Evolutionary conservation across 2,888 invertebrate genomes (phyloP).

Genomic region (Tortricodes alternella): DNA sequence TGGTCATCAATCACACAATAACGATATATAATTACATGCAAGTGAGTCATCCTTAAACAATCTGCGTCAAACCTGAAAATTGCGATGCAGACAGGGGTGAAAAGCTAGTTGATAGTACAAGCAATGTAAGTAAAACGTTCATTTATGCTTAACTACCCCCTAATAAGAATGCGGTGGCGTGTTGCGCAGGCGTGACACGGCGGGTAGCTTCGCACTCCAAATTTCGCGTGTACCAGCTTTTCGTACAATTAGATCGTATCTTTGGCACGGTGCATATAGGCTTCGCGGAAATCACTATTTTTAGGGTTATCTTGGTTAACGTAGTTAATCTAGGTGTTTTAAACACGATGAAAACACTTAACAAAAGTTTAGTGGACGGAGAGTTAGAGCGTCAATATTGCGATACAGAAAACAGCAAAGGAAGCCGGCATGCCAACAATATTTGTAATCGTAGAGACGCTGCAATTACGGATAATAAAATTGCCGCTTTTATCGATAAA

Average conservation of each 20-base stretch:
- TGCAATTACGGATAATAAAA: too few species aligned
- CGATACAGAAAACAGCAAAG: too few species aligned
- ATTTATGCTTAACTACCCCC: constrained; percentile 16
- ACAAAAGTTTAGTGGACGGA: too few species aligned
- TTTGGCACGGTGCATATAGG: not conserved
- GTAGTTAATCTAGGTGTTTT: not conserved
- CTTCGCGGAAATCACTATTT: constrained; percentile 8
- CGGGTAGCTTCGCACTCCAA: constrained; percentile 73
- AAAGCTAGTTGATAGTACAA: not conserved
- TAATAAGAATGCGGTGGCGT: constrained; percentile 41
- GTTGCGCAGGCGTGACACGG: constrained; percentile 58
- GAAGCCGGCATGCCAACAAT: too few species aligned
- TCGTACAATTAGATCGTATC: constrained; percentile 73
- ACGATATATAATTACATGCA: too few species aligned
- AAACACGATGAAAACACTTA: not conserved
- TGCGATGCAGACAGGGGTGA: too few species aligned
- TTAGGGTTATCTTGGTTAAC: not conserved
- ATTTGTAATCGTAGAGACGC: too few species aligned
- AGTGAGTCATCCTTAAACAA: too few species aligned
- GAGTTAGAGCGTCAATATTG: too few species aligned
- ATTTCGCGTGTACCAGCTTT: constrained; percentile 69
- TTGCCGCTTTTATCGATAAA: too few species aligned
- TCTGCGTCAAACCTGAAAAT: too few species aligned
- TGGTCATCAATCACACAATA: too few species aligned
- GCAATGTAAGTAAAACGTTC: constrained; percentile 2